phyloP scores from a whole-genome alignment of 2,797 vertebrate species.

The Myiothlypis chrysogaster region DNA sequence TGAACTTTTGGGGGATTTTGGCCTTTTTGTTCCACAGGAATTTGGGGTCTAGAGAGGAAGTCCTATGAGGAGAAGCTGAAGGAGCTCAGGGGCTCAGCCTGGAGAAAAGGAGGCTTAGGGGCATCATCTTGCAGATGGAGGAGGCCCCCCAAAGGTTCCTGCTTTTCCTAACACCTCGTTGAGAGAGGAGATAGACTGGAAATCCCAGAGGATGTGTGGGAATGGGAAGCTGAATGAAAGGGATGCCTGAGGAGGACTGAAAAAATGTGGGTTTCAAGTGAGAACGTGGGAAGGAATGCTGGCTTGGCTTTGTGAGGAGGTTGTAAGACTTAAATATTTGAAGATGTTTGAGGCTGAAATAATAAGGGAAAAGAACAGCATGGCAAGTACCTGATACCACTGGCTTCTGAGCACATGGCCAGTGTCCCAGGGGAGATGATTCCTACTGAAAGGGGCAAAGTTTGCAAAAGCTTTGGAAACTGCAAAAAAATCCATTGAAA shows the following conservation, averaged over 20 bases:
- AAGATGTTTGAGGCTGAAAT: neutral
- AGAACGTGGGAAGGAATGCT: neutral
- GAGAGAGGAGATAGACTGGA: neutral
- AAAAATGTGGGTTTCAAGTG: neutral
- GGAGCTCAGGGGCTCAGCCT: neutral
- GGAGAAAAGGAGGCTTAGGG: neutral
- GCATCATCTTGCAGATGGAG: neutral
- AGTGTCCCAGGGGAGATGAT: neutral
- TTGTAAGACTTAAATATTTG: neutral
- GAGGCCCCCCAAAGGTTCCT: neutral
- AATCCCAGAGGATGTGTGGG: neutral
- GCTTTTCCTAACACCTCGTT: neutral
- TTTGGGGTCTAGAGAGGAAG: neutral
- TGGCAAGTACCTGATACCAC: neutral
- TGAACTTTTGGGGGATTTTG: neutral
- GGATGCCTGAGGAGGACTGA: neutral
- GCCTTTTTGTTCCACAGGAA: neutral
- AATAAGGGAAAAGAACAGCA: neutral
- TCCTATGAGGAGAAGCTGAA: neutral
- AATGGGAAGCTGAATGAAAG: neutral
- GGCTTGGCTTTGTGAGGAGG: neutral
- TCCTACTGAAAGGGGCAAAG: neutral
- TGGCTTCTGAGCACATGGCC: neutral
- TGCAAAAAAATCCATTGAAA: neutral
- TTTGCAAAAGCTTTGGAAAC: neutral